phyloP scores from a whole-genome alignment of 2,888 invertebrate species.

The Melikaiella ostensackeni region DNA sequence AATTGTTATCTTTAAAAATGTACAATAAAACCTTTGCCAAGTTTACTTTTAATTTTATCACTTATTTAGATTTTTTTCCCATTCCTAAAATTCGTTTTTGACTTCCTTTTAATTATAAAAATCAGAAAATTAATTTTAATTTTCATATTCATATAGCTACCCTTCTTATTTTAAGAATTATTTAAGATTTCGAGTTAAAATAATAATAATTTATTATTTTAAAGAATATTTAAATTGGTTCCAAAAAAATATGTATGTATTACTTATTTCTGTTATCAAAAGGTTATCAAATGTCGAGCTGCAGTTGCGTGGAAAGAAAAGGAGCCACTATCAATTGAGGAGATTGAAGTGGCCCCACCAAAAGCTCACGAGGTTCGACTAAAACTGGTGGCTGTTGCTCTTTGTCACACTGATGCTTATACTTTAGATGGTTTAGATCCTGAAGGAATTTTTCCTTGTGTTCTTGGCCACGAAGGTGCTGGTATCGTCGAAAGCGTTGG shows the following conservation, averaged over 20 bases:
- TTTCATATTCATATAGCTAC: too few relatives aligned
- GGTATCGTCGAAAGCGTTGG: constrained; percentile 99
- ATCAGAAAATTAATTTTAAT: too few relatives aligned
- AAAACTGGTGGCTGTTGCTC: constrained; percentile 87
- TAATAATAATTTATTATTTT: too few relatives aligned
- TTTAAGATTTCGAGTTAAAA: too few relatives aligned
- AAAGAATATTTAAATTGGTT: too few relatives aligned
- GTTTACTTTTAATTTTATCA: too few relatives aligned
- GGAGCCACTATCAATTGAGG: constrained; percentile 92
- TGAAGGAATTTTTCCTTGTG: constrained; percentile 93
- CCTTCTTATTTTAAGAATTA: too few relatives aligned
- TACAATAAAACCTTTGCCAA: too few relatives aligned
- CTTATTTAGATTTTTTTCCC: too few relatives aligned
- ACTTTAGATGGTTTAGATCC: constrained; percentile 93
- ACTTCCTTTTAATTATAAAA: too few relatives aligned
- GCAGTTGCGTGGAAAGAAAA: constrained; percentile 98
- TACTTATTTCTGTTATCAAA: constrained; percentile 46
- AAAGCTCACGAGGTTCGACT: constrained; percentile 94
- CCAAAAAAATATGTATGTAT: neutral
- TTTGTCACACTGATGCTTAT: constrained; percentile 96
- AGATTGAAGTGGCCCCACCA: constrained; percentile 96
- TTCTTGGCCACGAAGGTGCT: constrained; percentile 97
- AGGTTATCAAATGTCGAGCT: constrained; percentile 94
- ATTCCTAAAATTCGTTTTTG: too few relatives aligned
- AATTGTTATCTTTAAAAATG: too few relatives aligned